Conservation (phyloP, 2,888 invertebrate genomes). For the Chaetoderma sp. region DNA sequence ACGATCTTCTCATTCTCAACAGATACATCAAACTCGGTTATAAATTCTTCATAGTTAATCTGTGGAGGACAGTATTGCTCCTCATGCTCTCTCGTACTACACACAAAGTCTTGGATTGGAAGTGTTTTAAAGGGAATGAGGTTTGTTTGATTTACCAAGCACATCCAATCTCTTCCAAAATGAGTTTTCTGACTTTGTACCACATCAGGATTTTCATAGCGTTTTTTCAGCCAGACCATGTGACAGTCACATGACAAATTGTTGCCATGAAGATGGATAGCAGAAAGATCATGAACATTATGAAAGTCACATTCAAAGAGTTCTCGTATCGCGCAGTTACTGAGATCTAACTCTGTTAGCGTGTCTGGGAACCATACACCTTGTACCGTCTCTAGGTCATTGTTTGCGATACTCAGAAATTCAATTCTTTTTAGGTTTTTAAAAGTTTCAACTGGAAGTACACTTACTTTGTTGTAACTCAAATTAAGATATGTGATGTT, state of each 20-base stretch:
- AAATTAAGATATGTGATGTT: slow-evolving; percentile 7
- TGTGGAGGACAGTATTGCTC: background rate
- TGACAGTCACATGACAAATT: slow-evolving; percentile 35
- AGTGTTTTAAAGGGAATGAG: background rate
- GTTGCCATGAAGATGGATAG: slow-evolving; percentile 31
- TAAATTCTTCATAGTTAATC: no score
- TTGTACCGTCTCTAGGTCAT: slow-evolving; percentile 17
- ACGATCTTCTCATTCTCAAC: no score
- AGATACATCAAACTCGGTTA: no score
- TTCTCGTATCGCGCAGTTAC: slow-evolving; percentile 37
- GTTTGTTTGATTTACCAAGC: no score
- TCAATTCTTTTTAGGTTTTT: slow-evolving; percentile 34
- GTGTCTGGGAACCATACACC: slow-evolving; percentile 37
- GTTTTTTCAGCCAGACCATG: slow-evolving; percentile 15
- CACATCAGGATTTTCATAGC: background rate
- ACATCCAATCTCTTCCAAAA: no score
- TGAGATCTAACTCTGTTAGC: slow-evolving; percentile 45
- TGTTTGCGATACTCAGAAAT: slow-evolving; percentile 30
- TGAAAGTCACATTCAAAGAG: slow-evolving; percentile 33
- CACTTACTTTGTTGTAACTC: background rate
- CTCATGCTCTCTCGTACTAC: background rate
- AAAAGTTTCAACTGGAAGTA: slow-evolving; percentile 28
- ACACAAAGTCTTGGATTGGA: background rate
- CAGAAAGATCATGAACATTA: slow-evolving; percentile 30
- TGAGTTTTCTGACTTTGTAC: no score